Base-by-base conservation (phyloP, 2,113 vertebrate species). In the Myotis brandtii region DNA sequence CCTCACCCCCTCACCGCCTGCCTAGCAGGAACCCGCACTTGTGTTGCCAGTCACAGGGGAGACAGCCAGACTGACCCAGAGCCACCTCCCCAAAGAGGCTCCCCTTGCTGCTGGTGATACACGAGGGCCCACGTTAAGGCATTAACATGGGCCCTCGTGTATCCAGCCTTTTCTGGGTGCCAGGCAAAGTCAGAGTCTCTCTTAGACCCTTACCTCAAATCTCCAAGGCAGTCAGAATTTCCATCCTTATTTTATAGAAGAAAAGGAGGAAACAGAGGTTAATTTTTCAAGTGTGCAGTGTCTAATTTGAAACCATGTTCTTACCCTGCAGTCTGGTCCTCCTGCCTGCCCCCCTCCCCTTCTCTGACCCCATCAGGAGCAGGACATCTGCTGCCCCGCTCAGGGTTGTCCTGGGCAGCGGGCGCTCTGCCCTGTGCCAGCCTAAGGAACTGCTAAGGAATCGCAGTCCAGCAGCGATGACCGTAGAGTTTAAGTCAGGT, bases 271-370 rank as follows among this genome's bases (percentile, higher is more conserved):
- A 52, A 21, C 23, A 46, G 72, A 72, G 46, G 37, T 72, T 52
- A 80, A 25, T 81, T 87, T 52, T 54, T 52, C 84, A 62, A 91
- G 82, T n/a, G 27, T 16, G 0, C 17, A 17, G 40, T 89, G 43
- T 93, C 81, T 70, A 50, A 75, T 75, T n/a, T 84, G 64, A 92
- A 91, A 64, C 21, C 34, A 1, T 12, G 14, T 40, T 69, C 72
- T 70, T 9, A 43, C 30, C 21, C 32, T 2, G 6, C 13, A 66
- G 72, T 13, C 32, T 37, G 4, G 16, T 46, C 20, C 3, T 32
- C 40, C 34, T 5, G 0, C 32, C 52, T 3, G 32, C 25, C 21
- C 43, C n/a, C 6, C 4, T 14, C 14, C 27, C 11, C 2, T 75
- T 87, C 9, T 80, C 66, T 21, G 23, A 37, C 23, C 11, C 6